These are phyloP conservation scores for Matsumyia berberina DNA, from an alignment of 2,888 invertebrate species.

Conservation along the genomic window DNA sequence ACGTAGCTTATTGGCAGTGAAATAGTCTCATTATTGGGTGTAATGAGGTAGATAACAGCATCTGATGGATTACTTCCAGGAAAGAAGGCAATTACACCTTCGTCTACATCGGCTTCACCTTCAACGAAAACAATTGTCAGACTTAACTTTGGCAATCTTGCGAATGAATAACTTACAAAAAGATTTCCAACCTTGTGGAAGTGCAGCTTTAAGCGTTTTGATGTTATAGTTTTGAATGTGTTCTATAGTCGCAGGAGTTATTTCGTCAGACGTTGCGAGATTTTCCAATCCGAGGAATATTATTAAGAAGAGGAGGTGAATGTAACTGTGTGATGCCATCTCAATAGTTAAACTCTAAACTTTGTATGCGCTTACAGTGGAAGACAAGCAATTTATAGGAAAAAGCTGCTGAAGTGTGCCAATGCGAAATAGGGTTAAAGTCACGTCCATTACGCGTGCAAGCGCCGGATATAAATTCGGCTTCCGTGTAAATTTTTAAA, in stretches of 20 bases:
- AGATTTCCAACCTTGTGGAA: constrained; percentile 34
- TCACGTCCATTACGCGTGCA: constrained; percentile 24
- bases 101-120: constrained; percentile 82
- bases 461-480: background rate
- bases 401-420: background rate
- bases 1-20: constrained; percentile 80
- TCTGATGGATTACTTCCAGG: constrained; percentile 82
- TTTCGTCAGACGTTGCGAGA: background rate
- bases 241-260: constrained; percentile 11
- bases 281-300: background rate
- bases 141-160: background rate
- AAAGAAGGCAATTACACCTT: constrained; percentile 81
- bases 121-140: background rate
- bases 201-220: constrained; percentile 19
- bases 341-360: constrained; percentile 1
- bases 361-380: background rate
- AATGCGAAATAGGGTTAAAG: background rate
- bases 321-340: constrained; percentile 1
- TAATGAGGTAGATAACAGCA: constrained; percentile 80
- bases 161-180: constrained; percentile 42
- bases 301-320: background rate
- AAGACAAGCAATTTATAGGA: constrained; percentile 32
- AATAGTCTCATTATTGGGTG: constrained; percentile 80
- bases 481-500: constrained; percentile 20
- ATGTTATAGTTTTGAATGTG: constrained; percentile 45